A percentile compares a stretch with the other conserved stretches of the same genome.
Conservation (phyloP, 2,888 invertebrate genomes). For the Tetragonula carbonaria region DNA sequence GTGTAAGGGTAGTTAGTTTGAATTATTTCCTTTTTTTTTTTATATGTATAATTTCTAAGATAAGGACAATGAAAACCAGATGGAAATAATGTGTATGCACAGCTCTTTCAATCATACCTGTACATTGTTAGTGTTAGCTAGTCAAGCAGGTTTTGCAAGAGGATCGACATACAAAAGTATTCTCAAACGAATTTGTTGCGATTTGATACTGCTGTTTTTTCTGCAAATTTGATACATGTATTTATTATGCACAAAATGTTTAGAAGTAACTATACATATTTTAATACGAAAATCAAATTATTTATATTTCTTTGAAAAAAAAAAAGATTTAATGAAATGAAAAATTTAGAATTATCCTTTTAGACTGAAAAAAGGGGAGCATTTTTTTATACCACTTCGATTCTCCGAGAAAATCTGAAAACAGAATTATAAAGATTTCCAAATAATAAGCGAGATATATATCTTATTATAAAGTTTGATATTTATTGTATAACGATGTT, state of each 20-base stretch:
- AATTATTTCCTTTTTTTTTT: slow-evolving; percentile 39
- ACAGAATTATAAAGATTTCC: slow-evolving; percentile 31
- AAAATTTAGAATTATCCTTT: slow-evolving; percentile 9
- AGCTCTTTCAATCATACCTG: slow-evolving; percentile 45
- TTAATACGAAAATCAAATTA: slow-evolving; percentile 10
- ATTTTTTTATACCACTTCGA: slow-evolving; percentile 30
- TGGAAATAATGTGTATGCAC: slow-evolving; percentile 43
- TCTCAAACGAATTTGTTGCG: not conserved
- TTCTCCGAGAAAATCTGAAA: slow-evolving; percentile 24
- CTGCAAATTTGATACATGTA: slow-evolving; percentile 12
- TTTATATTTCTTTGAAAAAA: not conserved
- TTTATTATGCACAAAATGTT: slow-evolving; percentile 1
- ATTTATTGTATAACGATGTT: slow-evolving; percentile 53
- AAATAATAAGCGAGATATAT: not conserved
- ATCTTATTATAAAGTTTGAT: slow-evolving; percentile 32
- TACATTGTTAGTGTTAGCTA: slow-evolving; percentile 79
- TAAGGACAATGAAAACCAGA: slow-evolving; percentile 35
- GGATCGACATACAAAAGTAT: slow-evolving; percentile 22
- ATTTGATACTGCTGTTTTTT: slow-evolving; percentile 36
- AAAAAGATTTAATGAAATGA: not conserved
- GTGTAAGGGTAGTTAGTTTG: slow-evolving; percentile 63
- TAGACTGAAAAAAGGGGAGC: slow-evolving; percentile 2
- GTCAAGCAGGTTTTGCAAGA: slow-evolving; percentile 67
- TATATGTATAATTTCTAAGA: slow-evolving; percentile 30
- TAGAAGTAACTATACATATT: slow-evolving; percentile 9